Evolutionary conservation across 2,113 vertebrate genomes (phyloP), one percentile per base, ranked within the genome.

Genomic region (Oostethus manadensis): DNA sequence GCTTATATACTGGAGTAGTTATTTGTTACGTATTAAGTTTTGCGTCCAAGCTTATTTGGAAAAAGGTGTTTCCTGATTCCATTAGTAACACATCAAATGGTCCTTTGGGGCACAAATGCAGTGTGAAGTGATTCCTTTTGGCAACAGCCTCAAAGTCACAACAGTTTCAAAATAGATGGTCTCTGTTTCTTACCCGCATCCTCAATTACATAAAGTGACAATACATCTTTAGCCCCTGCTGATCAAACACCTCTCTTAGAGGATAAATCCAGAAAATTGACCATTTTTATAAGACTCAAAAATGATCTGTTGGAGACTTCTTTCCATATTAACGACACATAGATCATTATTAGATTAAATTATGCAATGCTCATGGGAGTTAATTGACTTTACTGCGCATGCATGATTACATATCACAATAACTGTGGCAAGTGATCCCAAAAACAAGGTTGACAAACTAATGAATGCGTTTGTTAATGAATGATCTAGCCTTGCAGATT

Each of bases 331-430:
- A 10, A 29, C 23, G 40, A 58, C 55, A 65, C 51, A 60, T 16
- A 3, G 10, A 45, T 54, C 54, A 13, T 60, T 60, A 66, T 58
- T 35, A n/a, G 8, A 68, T 42, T 18, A 44, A 48, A 71, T 75
- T 58, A 64, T 56, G 21, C 45, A 26, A 57, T 54, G 15, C 22
- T 47, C 68, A 9, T 22, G 50, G 51, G 16, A 46, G 38, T 62
- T 56, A 61, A 63, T 51, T 64, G 22, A 45, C 43, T 43, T 15
- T 53, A 40, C 49, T 51, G 42, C 38, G 58, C 33, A 66, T 55
- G 22, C 38, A 60, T 71, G 29, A 71, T 68, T 65, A 48, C 53
- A 42, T 70, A 72, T 60, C 48, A 62, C 58, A 68, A 64, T 47
- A 22, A 2, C 61, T 38, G n/a, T 13, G 66, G 45, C 47, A 68